Conservation (phyloP, 2,888 invertebrate species). For the Icerya purchasi region DNA sequence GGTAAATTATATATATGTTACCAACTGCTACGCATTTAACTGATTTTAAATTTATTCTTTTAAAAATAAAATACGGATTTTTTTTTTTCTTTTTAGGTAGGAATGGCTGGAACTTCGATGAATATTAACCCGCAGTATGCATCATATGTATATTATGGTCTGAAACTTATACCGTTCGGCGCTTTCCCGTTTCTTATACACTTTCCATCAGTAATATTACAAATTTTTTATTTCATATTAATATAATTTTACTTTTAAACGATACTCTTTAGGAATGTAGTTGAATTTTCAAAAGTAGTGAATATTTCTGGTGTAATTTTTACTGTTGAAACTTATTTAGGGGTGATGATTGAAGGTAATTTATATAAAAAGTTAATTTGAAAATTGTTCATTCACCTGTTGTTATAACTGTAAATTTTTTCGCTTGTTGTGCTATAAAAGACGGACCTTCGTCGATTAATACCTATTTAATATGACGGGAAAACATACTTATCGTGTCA, state of each 20-base stretch:
- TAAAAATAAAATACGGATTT: not conserved
- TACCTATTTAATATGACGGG: too few species aligned
- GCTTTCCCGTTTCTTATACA: constrained; percentile 68
- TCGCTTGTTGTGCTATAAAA: too few species aligned
- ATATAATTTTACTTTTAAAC: not conserved
- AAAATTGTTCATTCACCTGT: too few species aligned
- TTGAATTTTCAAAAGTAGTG: too few species aligned
- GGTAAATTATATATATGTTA: too few species aligned
- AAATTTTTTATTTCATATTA: constrained; percentile 1
- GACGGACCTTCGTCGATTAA: too few species aligned
- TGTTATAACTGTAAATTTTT: too few species aligned
- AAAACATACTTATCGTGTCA: too few species aligned
- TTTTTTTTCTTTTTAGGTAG: not conserved
- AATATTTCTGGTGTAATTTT: too few species aligned
- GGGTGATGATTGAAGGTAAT: too few species aligned
- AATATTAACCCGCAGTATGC: not conserved
- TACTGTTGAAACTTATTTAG: too few species aligned
- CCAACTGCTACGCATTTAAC: not conserved
- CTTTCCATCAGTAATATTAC: constrained; percentile 47
- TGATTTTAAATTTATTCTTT: not conserved
- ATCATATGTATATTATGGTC: constrained; percentile 43
- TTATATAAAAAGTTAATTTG: too few species aligned
- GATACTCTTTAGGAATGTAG: not conserved
- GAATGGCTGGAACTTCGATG: constrained; percentile 1
- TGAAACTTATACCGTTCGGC: constrained; percentile 52